Base-by-base conservation (phyloP, 2,797 vertebrate genomes). In the Melanogrammus aeglefinus region DNA sequence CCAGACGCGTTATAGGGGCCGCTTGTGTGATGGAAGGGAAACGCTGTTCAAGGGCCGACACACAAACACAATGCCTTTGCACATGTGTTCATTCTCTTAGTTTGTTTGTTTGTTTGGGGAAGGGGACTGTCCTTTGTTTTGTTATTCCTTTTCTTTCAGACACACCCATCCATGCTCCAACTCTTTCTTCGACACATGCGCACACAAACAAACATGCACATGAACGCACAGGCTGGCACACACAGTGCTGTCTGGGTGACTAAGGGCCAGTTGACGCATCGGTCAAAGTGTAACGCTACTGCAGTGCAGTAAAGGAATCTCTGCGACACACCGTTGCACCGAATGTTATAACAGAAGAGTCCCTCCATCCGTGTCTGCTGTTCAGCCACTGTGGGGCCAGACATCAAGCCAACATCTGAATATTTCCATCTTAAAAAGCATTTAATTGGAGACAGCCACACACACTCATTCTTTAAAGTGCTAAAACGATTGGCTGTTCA, bases 231-330 rank as follows among this genome's bases (percentile, higher is more conserved):
- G 9, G 74, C 18, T 76, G 66, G 0, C 51, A 72, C 78, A 80
- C 77, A 77, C 78, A 77, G 79, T 74, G 82, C 78, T 81, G 77
- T 78, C 77, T 73, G 74, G 72, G 1, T 75, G 66, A 63, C 51
- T 24, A 73, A 57, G 76, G 24, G 29, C 13, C 78, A 81, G 29
- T 33, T 76, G 80, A 81, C 75, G 51, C 76, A 75, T 79, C 76
- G 76, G 16, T 79, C 76, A 81, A 81, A 78, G 80, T 82, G 70
- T 79, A 80, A 74, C 70, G 1, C 78, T 83, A 78, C 84, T 83
- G 85, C 87, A 81, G 78, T 51, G 76, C 83, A 79, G 77, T 85
- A 83, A 84, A 63, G 84, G 87, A 85, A 81, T 78, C 82, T 81
- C 78, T 82, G 74, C 66, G 77, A 74, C 82, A 80, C 79, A 24